phyloP scores from a whole-genome alignment of 2,888 invertebrate species.

The Nezara viridula region DNA sequence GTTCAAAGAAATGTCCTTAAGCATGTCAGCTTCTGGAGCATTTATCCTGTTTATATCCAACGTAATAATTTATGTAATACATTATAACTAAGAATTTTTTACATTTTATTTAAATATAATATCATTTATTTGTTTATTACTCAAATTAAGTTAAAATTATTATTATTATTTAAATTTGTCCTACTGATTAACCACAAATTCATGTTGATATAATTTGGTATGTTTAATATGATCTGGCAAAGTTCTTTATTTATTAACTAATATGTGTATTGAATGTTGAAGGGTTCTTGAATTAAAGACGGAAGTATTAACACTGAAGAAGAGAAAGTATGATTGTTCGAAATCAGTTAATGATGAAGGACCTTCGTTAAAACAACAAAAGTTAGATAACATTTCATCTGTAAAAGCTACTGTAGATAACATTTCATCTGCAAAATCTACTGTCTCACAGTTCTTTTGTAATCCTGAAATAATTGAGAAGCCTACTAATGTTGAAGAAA shows the following conservation, averaged over 20 bases:
- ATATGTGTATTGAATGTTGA: not conserved
- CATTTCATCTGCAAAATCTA: not conserved
- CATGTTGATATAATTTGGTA: no score
- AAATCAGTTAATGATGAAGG: not conserved
- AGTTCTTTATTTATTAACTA: not conserved
- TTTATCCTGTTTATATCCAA: no score
- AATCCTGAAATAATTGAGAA: not conserved
- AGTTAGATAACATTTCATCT: not conserved
- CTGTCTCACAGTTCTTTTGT: slow-evolving; percentile 2
- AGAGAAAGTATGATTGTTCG: not conserved
- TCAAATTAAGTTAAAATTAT: no score
- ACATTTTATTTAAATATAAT: no score
- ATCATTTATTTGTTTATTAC: no score
- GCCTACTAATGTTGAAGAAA: not conserved
- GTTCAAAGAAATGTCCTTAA: no score
- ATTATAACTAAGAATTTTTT: no score
- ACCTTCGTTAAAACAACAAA: not conserved
- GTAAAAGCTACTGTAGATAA: not conserved
- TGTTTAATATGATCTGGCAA: no score
- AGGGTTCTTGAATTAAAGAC: slow-evolving; percentile 43
- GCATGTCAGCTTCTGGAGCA: no score
- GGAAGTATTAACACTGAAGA: not conserved
- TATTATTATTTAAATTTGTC: not conserved
- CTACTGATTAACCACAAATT: not conserved
- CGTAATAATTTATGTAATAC: not conserved